Evolutionary conservation across 2,113 vertebrate genomes (phyloP), one percentile per base, ranked within the genome.

Genomic region (Himantopus leucocephalus): DNA sequence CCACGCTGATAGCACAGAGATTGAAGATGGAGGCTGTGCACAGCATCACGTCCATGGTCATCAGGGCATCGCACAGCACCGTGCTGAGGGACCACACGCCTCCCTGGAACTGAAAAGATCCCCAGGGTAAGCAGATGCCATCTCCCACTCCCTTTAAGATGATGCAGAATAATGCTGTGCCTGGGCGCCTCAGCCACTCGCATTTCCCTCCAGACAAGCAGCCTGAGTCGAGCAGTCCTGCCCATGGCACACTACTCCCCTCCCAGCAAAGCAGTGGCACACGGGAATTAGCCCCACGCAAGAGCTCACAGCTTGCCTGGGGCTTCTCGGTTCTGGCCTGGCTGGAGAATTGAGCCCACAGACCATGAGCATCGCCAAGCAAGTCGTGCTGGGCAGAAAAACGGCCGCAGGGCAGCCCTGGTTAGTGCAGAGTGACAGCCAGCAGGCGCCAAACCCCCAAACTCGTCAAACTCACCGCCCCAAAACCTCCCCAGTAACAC

Each of bases 1-100:
- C 99, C 88, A 99, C 98, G 8, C 99, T 99, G 98, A 99, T 99
- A 75, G 99, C 99, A 67, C 99, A 99, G 39, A 99, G 98, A 97
- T 99, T 99, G 98, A 99, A 99, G 96, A 99, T 99, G 60, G 99
- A 99, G 34, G 99, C 99, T 0, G 99, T 99, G 97, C 99, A 99
- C 73, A 99, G 98, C 99, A 99, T 99, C 94, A 99, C 99, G 1
- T 99, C 99, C 99, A 99, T 99, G 89, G 99, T 98, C 99, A 99
- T 99, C 93, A 99, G 98, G 37, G 98, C 97, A 55, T 99, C 99
- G 17, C 99, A 99, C 58, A 99, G 91, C 62, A 96, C 81, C 1
- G 93, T 97, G 96, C 98, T 98, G 93, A 99, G 97, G 86, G 98
- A 96, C 99, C 99, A 99, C 77, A 98, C 98, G 1, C 99, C 99